These are phyloP conservation scores for Myzus persicae DNA, from an alignment of 1,140 invertebrate genomes.

Conservation along the genomic window DNA sequence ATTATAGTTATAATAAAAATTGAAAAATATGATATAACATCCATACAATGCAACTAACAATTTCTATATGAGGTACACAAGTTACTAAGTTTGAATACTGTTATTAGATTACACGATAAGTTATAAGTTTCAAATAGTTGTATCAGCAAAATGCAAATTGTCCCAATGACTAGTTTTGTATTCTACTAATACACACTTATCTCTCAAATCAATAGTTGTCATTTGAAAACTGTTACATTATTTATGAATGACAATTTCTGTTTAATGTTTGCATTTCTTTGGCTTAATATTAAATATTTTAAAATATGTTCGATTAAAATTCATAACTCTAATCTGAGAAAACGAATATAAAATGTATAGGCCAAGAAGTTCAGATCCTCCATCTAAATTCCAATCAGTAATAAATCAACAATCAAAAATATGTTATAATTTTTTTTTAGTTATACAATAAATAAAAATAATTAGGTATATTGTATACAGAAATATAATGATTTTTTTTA, in stretches of 20 bases:
- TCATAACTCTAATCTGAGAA: background rate
- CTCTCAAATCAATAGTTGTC: background rate
- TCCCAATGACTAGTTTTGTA: constrained; percentile 12
- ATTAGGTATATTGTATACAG: background rate
- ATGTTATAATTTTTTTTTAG: background rate
- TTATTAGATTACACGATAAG: background rate
- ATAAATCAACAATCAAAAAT: constrained; percentile 24
- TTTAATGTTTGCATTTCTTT: constrained; percentile 16
- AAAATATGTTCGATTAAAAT: background rate
- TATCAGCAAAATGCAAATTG: background rate
- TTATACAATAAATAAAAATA: background rate
- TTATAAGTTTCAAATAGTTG: background rate
- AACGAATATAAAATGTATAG: background rate
- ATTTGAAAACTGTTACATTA: background rate
- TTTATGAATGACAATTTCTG: background rate
- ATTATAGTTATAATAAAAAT: background rate
- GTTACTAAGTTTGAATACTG: background rate
- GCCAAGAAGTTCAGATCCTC: constrained; percentile 41
- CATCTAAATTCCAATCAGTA: constrained; percentile 14
- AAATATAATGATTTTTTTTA: background rate
- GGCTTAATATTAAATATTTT: constrained; percentile 10
- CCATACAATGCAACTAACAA: background rate
- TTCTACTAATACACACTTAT: constrained; percentile 14
- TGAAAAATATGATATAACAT: background rate
- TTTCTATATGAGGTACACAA: background rate